Evolutionary conservation across 2,797 vertebrate species (phyloP), one percentile per base, ranked within the genome.

Genomic region (Chaunax sp.): DNA sequence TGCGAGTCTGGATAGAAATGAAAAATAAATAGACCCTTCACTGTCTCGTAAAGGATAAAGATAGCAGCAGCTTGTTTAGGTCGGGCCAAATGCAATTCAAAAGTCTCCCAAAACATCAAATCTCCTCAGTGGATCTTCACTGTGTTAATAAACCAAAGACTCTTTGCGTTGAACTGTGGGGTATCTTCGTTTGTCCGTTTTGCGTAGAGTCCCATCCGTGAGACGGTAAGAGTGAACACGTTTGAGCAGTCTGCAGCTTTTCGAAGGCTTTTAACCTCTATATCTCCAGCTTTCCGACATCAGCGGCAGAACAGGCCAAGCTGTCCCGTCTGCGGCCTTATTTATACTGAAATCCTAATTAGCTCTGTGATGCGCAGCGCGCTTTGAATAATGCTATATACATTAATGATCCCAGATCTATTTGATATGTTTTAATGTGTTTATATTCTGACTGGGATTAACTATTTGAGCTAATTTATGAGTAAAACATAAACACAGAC

Each of bases 251-350:
- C 15, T 12, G 68, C 37, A 52, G 68, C 25, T 45, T 12, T 51
- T 10, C 16, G 28, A 35, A 16, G 35, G 23, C 4, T 13, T 64
- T 50, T 64, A 35, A 63, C 78, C 69, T 76, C 66, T 45, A 7
- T n/a, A 10, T 28, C 25, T 49, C 47, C 0, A 50, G 69, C 50
- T 82, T 49, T 67, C 47, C 60, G 59, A 61, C 64, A 77, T 38
- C 67, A 71, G 64, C 44, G 20, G 41, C 61, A 69, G 62, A 64
- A 73, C 69, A 38, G 64, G 77, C 70, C 51, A 64, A 67, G 69
- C 74, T 43, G 84, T 81, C 60, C 82, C 61, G 72, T 62, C 71
- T 56, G 75, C 65, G 81, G 84, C 82, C 88, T 77, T 72, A 83
- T 84, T 73, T 86, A 84, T 83, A 69, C 69, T 37, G 19, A 75